These are phyloP conservation scores for Xestia c-nigrum DNA, from an alignment of 2,888 invertebrate species.

Conservation along the genomic window DNA sequence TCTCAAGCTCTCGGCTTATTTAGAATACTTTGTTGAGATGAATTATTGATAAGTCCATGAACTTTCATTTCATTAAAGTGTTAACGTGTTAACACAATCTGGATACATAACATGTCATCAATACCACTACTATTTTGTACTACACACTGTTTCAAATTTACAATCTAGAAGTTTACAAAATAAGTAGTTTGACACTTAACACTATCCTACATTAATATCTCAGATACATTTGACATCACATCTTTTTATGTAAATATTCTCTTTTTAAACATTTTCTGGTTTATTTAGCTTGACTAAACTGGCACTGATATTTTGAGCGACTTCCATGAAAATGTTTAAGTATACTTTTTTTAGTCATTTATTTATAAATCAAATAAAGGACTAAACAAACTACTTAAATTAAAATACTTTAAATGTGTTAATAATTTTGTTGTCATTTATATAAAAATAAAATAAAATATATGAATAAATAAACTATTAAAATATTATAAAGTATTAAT, in stretches of 20 bases:
- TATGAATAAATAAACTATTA: not conserved
- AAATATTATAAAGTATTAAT: conserved; percentile 17
- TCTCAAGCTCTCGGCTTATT: not conserved
- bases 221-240: conserved; percentile 66
- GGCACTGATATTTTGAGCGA: conserved; percentile 24
- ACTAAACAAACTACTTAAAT: no score
- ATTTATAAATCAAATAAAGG: no score
- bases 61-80: not conserved
- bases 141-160: conserved; percentile 48
- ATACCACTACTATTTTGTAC: conserved; percentile 58
- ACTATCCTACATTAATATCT: conserved; percentile 63
- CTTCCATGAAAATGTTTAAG: conserved; percentile 7
- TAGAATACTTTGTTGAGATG: not conserved
- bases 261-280: conserved; percentile 16
- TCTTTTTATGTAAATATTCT: conserved; percentile 43
- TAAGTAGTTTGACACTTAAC: conserved; percentile 43
- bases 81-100: no score
- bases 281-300: conserved; percentile 27
- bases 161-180: conserved; percentile 46
- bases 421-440: conserved; percentile 4
- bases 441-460: conserved; percentile 14
- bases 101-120: conserved; percentile 1
- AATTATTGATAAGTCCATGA: not conserved
- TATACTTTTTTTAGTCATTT: no score
- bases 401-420: no score